A percentile compares a stretch with the other conserved stretches of the same genome.
These are phyloP conservation scores for Syngnathus rostellatus DNA, from an alignment of 2,797 vertebrate species.

Conservation along the genomic window DNA sequence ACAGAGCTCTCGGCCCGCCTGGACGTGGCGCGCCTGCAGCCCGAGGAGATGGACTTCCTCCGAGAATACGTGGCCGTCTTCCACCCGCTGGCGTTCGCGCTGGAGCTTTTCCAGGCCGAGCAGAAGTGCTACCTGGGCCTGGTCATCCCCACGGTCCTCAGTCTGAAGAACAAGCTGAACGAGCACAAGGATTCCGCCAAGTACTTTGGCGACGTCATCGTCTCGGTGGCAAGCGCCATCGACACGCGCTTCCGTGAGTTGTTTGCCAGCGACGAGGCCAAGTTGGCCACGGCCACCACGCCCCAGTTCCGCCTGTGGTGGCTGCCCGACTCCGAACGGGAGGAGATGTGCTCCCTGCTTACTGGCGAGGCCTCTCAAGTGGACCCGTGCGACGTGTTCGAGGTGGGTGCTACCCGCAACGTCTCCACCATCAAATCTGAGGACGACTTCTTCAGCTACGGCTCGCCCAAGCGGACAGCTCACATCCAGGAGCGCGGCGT, in stretches of 20 bases:
- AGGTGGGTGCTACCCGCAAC: slow-evolving; percentile 33
- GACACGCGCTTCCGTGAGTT: slow-evolving; percentile 63
- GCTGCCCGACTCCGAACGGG: slow-evolving; percentile 61
- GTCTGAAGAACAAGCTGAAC: slow-evolving; percentile 67
- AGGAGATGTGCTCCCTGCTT: slow-evolving; percentile 60
- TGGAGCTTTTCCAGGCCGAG: slow-evolving; percentile 69
- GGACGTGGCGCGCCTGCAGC: slow-evolving; percentile 53
- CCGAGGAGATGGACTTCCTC: slow-evolving; percentile 64
- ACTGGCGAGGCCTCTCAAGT: slow-evolving; percentile 56
- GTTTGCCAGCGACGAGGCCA: slow-evolving; percentile 61
- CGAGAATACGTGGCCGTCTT: slow-evolving; percentile 63
- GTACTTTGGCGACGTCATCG: slow-evolving; percentile 55
- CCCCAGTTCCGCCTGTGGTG: slow-evolving; percentile 71
- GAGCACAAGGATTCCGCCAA: slow-evolving; percentile 55
- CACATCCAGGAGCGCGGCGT: slow-evolving; percentile 49
- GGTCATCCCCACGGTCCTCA: slow-evolving; percentile 67
- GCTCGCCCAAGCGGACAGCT: slow-evolving; percentile 42
- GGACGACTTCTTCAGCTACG: slow-evolving; percentile 69
- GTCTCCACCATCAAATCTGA: slow-evolving; percentile 52
- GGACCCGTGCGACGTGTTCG: slow-evolving; percentile 36
- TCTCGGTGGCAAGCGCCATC: slow-evolving; percentile 47
- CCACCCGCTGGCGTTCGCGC: slow-evolving; percentile 67
- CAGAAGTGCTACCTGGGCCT: slow-evolving; percentile 69
- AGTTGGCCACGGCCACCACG: slow-evolving; percentile 61
- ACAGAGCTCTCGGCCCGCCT: slow-evolving; percentile 60